phyloP scores from a whole-genome alignment of 2,797 vertebrate genomes.

The Eremophila alpestris region DNA sequence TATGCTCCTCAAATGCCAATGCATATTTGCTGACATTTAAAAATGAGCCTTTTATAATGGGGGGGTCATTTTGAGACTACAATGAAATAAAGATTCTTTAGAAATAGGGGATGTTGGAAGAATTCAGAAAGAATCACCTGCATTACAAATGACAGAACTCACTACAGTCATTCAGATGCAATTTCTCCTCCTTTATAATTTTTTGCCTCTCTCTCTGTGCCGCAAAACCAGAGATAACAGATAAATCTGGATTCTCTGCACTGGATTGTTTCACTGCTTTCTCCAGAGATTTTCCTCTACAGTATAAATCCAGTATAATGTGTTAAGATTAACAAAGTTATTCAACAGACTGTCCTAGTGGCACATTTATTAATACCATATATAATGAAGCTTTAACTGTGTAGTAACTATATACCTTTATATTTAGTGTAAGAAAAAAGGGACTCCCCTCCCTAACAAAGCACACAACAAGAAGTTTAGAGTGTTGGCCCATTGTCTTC shows the following conservation, averaged over 20 bases:
- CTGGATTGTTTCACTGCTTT: conserved; percentile 28
- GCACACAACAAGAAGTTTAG: conserved; percentile 1
- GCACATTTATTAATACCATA: conserved; percentile 64
- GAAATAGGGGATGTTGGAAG: neutral
- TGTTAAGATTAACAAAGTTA: conserved; percentile 55
- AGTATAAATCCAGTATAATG: conserved; percentile 57
- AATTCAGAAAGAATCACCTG: neutral
- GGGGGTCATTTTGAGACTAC: neutral
- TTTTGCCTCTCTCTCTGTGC: neutral
- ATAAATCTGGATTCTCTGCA: conserved; percentile 39
- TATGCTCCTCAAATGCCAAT: neutral
- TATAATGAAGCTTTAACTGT: conserved; percentile 46
- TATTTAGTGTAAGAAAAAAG: conserved; percentile 15
- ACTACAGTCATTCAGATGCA: neutral
- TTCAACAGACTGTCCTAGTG: conserved; percentile 35
- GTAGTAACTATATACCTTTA: conserved; percentile 37
- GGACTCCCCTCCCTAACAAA: neutral
- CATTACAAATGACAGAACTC: neutral
- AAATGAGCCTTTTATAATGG: neutral
- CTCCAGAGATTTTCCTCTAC: conserved; percentile 4
- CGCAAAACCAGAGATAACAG: conserved; percentile 7
- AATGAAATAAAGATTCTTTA: neutral
- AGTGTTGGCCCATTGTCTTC: neutral
- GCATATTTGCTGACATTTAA: neutral
- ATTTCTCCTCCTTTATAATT: neutral